phyloP scores from a whole-genome alignment of 2,888 invertebrate species.

The Uropetala carovei region DNA sequence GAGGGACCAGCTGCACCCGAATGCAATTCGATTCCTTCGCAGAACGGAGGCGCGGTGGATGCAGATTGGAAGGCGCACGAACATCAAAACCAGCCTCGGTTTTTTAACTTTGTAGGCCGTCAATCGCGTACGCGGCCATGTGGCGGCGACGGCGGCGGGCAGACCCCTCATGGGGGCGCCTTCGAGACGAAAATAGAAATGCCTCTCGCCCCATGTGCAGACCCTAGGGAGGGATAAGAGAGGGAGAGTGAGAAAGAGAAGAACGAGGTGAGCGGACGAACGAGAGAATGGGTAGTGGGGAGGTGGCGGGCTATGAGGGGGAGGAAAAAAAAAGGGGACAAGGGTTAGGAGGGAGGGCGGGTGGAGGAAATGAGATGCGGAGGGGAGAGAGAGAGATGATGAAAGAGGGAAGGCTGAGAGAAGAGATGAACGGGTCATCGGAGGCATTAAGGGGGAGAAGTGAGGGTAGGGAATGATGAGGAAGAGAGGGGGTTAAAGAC shows the following conservation, averaged over 20 bases:
- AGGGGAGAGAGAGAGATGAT: no score
- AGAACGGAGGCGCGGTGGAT: constrained; percentile 27
- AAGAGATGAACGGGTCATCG: no score
- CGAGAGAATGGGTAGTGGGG: neutral
- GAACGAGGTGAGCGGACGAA: no score
- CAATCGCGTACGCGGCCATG: constrained; percentile 53
- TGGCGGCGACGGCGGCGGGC: neutral
- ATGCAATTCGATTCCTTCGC: neutral
- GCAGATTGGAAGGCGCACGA: neutral
- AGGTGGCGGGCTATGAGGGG: neutral
- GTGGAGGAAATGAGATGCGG: neutral
- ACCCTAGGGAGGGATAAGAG: no score
- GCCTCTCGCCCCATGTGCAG: neutral
- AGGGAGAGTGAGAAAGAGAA: no score
- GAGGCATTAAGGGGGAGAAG: no score
- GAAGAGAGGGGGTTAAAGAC: neutral
- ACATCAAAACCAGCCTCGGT: neutral
- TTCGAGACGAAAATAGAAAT: constrained; percentile 49
- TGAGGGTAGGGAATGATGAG: neutral
- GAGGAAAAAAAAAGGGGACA: neutral
- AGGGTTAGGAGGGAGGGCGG: neutral
- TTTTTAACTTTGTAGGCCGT: constrained; percentile 24
- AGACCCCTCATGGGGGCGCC: constrained; percentile 16
- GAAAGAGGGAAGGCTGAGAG: no score
- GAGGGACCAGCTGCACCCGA: no score